Evolutionary conservation across 1,140 invertebrate genomes (phyloP).

Genomic region (Anadara kagoshimensis): DNA sequence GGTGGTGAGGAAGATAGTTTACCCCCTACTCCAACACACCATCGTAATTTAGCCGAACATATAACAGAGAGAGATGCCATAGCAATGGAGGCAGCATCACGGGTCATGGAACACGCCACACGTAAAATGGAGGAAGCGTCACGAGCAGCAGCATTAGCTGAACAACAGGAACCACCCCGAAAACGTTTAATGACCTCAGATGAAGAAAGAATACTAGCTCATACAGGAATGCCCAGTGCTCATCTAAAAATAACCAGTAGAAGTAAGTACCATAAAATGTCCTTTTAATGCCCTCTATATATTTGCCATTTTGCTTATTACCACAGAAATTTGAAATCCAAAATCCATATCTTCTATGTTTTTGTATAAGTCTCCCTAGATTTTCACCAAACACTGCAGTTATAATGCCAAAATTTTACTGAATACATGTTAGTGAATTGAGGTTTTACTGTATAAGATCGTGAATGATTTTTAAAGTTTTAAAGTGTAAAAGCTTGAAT

Average conservation of each 20-base stretch:
- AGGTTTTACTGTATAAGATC: too few species aligned
- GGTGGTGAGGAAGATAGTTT: conserved; percentile 65
- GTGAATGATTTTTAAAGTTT: too few species aligned
- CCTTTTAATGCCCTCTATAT: too few species aligned
- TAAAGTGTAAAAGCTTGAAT: too few species aligned
- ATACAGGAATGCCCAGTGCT: conserved; percentile 79
- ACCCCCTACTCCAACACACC: conserved; percentile 60
- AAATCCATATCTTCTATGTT: too few species aligned
- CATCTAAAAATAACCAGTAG: conserved; percentile 92
- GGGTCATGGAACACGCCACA: conserved; percentile 72
- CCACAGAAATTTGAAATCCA: too few species aligned
- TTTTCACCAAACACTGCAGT: too few species aligned
- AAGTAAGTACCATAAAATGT: conserved; percentile 78
- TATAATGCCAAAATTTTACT: too few species aligned
- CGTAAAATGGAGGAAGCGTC: conserved; percentile 70
- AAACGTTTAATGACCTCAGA: conserved; percentile 73
- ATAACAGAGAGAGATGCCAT: conserved; percentile 70
- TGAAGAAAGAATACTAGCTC: conserved; percentile 71
- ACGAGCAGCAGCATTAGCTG: conserved; percentile 53
- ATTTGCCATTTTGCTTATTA: too few species aligned
- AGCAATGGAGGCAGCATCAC: conserved; percentile 72
- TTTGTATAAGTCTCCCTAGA: too few species aligned
- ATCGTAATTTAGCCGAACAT: conserved; percentile 60
- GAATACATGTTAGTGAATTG: too few species aligned
- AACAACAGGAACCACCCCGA: conserved; percentile 66